Percentiles rank a stretch among this genome's conserved stretches.
Conservation (phyloP, 2,888 invertebrate species). For the Xylota sylvarum region DNA sequence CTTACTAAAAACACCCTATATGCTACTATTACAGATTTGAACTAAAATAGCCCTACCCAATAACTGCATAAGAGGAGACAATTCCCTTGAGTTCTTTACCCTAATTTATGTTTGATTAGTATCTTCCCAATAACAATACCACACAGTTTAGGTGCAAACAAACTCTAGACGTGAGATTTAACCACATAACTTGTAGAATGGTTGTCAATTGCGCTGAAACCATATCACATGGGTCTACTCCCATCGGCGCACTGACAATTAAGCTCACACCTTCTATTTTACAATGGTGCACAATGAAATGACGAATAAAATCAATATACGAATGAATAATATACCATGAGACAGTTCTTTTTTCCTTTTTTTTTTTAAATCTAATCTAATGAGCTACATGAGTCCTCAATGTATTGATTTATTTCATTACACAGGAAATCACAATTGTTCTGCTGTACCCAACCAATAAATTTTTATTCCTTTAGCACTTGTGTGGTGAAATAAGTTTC, state of each 20-base stretch:
- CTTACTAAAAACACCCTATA: neutral
- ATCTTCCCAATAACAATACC: neutral
- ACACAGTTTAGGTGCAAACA: neutral
- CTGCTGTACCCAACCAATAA: conserved; percentile 25
- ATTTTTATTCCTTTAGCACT: conserved; percentile 11
- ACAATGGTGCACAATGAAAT: conserved; percentile 39
- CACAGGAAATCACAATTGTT: conserved; percentile 6
- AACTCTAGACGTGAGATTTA: neutral
- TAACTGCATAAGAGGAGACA: conserved; percentile 3
- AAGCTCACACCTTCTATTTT: conserved; percentile 45
- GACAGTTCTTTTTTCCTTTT: conserved; percentile 5
- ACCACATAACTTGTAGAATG: conserved; percentile 39
- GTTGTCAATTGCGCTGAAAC: neutral
- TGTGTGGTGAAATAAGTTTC: conserved; percentile 51
- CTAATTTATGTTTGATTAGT: neutral
- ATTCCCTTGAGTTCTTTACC: neutral
- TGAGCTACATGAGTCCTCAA: conserved; percentile 23
- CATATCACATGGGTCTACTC: conserved; percentile 10
- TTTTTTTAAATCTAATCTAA: conserved; percentile 9
- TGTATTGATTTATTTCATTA: conserved; percentile 60
- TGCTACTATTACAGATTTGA: neutral
- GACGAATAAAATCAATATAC: conserved; percentile 66
- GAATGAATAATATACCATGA: conserved; percentile 47
- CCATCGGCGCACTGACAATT: conserved; percentile 5
- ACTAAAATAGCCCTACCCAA: neutral